These are phyloP conservation scores for Matsumyia berberina DNA, from an alignment of 2,888 invertebrate genomes.

Conservation along the genomic window DNA sequence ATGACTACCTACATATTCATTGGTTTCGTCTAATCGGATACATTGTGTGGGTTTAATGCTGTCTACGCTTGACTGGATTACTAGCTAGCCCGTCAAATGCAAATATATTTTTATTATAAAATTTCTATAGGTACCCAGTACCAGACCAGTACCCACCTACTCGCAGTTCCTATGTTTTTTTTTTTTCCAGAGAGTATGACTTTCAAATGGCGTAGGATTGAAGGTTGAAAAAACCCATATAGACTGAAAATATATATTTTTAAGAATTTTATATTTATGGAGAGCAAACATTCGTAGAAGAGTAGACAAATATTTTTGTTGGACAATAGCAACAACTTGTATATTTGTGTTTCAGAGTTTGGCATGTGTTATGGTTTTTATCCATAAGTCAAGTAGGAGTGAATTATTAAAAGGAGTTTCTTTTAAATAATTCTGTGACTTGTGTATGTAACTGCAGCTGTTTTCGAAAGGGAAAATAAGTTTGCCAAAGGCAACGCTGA, in stretches of 20 bases:
- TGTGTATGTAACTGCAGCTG: no score
- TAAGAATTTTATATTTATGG: not conserved
- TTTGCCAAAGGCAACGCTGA: no score
- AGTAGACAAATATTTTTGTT: not conserved
- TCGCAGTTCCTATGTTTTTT: no score
- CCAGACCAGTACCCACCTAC: no score
- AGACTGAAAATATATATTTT: not conserved
- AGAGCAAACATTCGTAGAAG: not conserved
- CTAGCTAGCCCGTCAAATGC: conserved; percentile 20
- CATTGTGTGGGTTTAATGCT: not conserved
- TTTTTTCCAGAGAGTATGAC: no score
- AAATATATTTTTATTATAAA: no score
- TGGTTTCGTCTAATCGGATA: conserved; percentile 23
- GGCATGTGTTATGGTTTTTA: not conserved
- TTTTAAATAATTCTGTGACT: no score
- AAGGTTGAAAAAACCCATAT: not conserved
- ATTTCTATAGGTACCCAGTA: no score
- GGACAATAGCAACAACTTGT: not conserved
- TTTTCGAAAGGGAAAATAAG: no score
- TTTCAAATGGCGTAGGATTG: not conserved
- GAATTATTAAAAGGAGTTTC: not conserved
- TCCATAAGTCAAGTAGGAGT: not conserved
- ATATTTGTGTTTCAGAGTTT: not conserved
- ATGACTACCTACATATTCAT: not conserved
- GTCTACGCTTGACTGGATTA: conserved; percentile 8